Evolutionary conservation across 1,140 invertebrate genomes (phyloP).

Genomic region (Drosophila leontia): DNA sequence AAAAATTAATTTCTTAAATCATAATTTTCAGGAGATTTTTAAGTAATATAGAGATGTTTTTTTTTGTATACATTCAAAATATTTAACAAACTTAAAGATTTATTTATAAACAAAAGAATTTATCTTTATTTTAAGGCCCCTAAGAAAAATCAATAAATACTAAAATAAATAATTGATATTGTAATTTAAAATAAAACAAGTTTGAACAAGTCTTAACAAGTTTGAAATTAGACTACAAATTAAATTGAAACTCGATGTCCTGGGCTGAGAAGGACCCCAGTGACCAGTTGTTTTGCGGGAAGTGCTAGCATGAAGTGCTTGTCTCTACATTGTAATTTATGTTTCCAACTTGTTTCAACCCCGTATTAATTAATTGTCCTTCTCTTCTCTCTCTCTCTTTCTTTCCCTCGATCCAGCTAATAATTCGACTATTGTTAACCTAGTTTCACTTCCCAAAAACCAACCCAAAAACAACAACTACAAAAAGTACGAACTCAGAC

Average conservation of each 20-base stretch:
- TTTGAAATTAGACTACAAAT: neutral
- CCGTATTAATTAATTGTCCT: neutral
- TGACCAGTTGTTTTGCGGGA: conserved; percentile 1
- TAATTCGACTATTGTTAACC: conserved; percentile 74
- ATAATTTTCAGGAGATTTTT: no score
- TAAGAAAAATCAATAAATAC: neutral
- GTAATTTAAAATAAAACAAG: neutral
- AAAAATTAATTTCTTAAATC: no score
- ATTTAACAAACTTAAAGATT: no score
- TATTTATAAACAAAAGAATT: no score
- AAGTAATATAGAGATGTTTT: no score
- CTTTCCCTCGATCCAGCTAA: conserved; percentile 49
- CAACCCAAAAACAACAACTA: conserved; percentile 27
- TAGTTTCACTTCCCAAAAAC: conserved; percentile 70
- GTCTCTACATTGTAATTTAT: conserved; percentile 28
- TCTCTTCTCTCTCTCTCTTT: conserved; percentile 7
- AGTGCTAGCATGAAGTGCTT: neutral
- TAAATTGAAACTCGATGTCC: neutral
- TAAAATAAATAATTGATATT: neutral
- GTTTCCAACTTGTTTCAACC: conserved; percentile 1
- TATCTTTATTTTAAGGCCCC: no score
- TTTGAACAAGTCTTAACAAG: neutral
- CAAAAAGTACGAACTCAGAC: conserved; percentile 33
- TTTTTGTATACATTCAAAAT: no score
- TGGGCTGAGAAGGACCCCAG: neutral